Evolutionary conservation across 2,888 invertebrate species (phyloP).

Genomic region (Dinocampus coccinellae): DNA sequence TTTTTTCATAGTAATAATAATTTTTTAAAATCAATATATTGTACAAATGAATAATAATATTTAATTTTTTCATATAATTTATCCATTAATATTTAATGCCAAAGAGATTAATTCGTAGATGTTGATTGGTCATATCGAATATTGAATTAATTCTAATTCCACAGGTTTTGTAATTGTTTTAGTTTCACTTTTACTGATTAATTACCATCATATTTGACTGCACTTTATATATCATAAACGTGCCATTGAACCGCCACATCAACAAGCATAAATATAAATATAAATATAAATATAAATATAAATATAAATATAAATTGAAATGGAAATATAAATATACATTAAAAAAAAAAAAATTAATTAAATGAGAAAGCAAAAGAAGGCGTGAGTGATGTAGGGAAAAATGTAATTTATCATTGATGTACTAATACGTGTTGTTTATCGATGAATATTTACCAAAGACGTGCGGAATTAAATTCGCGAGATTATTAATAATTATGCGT

Average conservation of each 20-base stretch:
- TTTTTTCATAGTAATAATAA: too few species aligned
- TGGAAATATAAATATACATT: too few species aligned
- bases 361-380: too few species aligned
- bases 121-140: background rate
- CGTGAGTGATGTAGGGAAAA: too few species aligned
- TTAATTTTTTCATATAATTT: background rate
- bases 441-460: background rate
- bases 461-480: background rate
- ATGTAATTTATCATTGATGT: too few species aligned
- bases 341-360: too few species aligned
- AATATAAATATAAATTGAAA: too few species aligned
- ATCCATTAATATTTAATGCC: conserved; percentile 27
- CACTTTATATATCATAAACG: background rate
- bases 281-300: too few species aligned
- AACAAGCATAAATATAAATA: background rate
- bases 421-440: too few species aligned
- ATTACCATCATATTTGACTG: background rate
- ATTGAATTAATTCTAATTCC: background rate
- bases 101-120: conserved; percentile 25
- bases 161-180: background rate
- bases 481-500: background rate
- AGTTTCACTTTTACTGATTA: background rate
- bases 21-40: background rate
- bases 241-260: background rate
- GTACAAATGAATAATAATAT: background rate